A percentile compares a stretch with the other conserved stretches of the same genome.
Evolutionary conservation across 2,797 vertebrate genomes (phyloP).

Genomic region (Platyrinchus mystaceus): DNA sequence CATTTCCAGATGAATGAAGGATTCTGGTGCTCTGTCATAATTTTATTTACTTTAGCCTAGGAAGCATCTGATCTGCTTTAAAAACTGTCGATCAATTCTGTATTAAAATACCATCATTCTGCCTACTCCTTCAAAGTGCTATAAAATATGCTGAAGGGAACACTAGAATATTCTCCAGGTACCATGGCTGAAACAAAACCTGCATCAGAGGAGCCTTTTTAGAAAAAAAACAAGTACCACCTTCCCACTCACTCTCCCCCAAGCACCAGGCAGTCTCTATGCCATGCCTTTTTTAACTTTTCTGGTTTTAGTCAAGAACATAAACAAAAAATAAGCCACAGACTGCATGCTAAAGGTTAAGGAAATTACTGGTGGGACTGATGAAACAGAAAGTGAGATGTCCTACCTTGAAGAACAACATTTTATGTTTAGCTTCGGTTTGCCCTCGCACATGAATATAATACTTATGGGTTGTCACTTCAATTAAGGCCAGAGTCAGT

Average conservation of each 20-base stretch:
- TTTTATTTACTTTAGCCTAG: constrained; percentile 11
- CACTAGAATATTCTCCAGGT: neutral
- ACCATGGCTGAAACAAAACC: neutral
- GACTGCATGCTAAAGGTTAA: neutral
- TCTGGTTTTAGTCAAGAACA: neutral
- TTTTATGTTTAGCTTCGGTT: neutral
- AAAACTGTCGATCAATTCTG: constrained; percentile 41
- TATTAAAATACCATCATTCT: neutral
- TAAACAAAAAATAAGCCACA: neutral
- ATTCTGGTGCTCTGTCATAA: constrained; percentile 4
- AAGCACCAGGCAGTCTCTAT: neutral
- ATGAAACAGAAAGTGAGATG: neutral
- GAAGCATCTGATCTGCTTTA: constrained; percentile 51
- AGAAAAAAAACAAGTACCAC: neutral
- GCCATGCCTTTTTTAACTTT: neutral
- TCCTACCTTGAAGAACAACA: neutral
- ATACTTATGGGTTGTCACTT: neutral
- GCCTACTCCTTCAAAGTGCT: constrained; percentile 5
- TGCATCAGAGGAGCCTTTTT: neutral
- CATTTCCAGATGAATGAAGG: constrained; percentile 38
- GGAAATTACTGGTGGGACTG: neutral
- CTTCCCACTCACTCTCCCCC: neutral
- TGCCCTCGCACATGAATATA: neutral
- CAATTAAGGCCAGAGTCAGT: neutral
- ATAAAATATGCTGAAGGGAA: constrained; percentile 25